Percentiles rank a stretch among this genome's conserved stretches.
Conservation (phyloP, 2,797 vertebrate species). For the Dermochelys coriacea region DNA sequence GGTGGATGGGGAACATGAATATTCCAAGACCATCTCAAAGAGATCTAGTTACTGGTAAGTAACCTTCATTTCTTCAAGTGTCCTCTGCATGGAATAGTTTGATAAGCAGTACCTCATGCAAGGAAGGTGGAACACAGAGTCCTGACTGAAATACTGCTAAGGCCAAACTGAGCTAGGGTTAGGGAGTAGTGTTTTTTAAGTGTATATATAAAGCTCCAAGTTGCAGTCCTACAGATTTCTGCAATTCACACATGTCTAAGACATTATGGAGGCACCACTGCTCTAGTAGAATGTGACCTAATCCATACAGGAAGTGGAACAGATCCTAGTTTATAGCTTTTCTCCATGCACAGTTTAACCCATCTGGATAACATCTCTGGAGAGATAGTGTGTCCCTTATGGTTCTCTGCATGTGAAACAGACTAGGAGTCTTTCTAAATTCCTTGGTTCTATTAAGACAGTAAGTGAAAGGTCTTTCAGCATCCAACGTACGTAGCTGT, state of each 20-base stretch:
- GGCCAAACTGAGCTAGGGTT: constrained; percentile 50
- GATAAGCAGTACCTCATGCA: constrained; percentile 27
- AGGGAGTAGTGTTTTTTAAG: constrained; percentile 62
- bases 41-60: background rate
- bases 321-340: constrained; percentile 4
- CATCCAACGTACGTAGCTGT: background rate
- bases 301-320: constrained; percentile 29
- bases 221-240: constrained; percentile 66
- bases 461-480: background rate
- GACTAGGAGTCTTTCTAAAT: background rate
- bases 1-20: background rate
- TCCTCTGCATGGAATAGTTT: constrained; percentile 35
- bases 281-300: constrained; percentile 59
- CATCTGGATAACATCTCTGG: constrained; percentile 3
- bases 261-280: constrained; percentile 65
- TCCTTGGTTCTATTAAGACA: background rate
- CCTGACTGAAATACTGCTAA: constrained; percentile 21
- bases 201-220: constrained; percentile 60
- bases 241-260: background rate
- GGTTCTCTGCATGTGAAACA: background rate
- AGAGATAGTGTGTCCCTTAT: background rate
- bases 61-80: background rate
- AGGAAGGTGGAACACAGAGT: constrained; percentile 47
- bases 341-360: background rate
- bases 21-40: background rate